Base-by-base conservation (phyloP, 2,113 vertebrate species). In the Casuarius casuarius region DNA sequence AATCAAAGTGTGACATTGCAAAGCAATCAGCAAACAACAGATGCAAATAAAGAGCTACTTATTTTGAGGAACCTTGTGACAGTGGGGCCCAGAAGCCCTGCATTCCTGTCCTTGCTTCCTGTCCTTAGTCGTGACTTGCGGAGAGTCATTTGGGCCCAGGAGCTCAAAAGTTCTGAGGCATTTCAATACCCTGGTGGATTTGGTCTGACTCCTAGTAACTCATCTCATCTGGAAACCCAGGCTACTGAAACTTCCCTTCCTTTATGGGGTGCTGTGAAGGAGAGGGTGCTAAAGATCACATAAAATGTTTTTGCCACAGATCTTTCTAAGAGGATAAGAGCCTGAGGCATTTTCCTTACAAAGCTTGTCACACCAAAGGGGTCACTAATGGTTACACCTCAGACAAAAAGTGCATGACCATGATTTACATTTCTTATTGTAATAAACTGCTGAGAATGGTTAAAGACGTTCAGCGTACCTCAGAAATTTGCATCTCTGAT, bases 401-500 rank as follows among this genome's bases (percentile, higher is more conserved):
- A 62, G 10, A 33, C 91, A 52, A 68, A 72, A 84, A 38, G 51
- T 28, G 19, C 82, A 19, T n/a, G 16, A 38, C 54, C 35, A 5
- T 22, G 18, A 82, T 65, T 87, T 87, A 78, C 14, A 58, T 85
- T 89, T 78, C 42, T 49, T 71, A 66, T 79, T 52, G 9, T 63
- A 46, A 42, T 87, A 29, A 81, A 73, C 73, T 90, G 68, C 68
- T 68, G 38, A 94, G 80, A 67, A 12, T 10, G 71, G 51, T 87
- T 65, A 62, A 85, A 92, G 74, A 85, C 72, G 11, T 33, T 35
- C 49, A 62, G 48, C 89, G 74, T 28, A 58, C 40, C 40, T 84
- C 51, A 95, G 73, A 89, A 94, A 89, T 76, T 79, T 82, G 73
- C 61, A 70, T 82, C 74, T 65, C 83, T 58, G 40, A 90, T 91